Evolutionary conservation across 2,888 invertebrate genomes (phyloP).

Genomic region (Isotomurus palustris): DNA sequence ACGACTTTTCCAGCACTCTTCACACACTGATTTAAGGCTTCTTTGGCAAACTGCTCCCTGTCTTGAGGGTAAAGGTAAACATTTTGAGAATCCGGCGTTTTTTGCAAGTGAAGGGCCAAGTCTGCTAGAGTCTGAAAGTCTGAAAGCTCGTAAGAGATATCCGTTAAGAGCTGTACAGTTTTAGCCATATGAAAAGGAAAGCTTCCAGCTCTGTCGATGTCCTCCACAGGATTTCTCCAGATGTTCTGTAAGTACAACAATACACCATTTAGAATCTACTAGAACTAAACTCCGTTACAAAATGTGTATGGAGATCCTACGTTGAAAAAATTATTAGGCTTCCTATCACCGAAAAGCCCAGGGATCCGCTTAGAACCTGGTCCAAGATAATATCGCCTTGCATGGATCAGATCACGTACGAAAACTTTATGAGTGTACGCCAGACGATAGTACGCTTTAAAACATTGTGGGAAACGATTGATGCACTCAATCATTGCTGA

Average conservation of each 20-base stretch:
- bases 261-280: too few species aligned
- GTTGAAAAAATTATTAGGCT: slow-evolving; percentile 81
- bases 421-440: slow-evolving; percentile 76
- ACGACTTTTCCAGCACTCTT: slow-evolving; percentile 53
- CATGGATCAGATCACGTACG: slow-evolving; percentile 60
- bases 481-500: slow-evolving; percentile 79
- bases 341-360: slow-evolving; percentile 81
- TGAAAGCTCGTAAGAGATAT: slow-evolving; percentile 70
- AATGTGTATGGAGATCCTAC: slow-evolving; percentile 53
- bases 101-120: slow-evolving; percentile 70
- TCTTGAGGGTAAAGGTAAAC: slow-evolving; percentile 81
- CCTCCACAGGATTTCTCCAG: slow-evolving; percentile 83
- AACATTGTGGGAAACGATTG: slow-evolving; percentile 80
- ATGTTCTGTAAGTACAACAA: slow-evolving; percentile 70
- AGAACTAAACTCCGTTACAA: too few species aligned
- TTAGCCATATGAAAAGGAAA: slow-evolving; percentile 87
- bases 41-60: slow-evolving; percentile 71
- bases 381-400: slow-evolving; percentile 50
- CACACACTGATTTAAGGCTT: slow-evolving; percentile 69
- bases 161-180: slow-evolving; percentile 73
- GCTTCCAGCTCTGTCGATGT: slow-evolving; percentile 87
- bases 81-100: slow-evolving; percentile 79
- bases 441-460: slow-evolving; percentile 84
- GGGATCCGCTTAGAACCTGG: slow-evolving; percentile 58
- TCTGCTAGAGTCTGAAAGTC: slow-evolving; percentile 76